Evolutionary conservation across 2,797 vertebrate genomes (phyloP).

Genomic region (Pseudocheirus occidentalis): DNA sequence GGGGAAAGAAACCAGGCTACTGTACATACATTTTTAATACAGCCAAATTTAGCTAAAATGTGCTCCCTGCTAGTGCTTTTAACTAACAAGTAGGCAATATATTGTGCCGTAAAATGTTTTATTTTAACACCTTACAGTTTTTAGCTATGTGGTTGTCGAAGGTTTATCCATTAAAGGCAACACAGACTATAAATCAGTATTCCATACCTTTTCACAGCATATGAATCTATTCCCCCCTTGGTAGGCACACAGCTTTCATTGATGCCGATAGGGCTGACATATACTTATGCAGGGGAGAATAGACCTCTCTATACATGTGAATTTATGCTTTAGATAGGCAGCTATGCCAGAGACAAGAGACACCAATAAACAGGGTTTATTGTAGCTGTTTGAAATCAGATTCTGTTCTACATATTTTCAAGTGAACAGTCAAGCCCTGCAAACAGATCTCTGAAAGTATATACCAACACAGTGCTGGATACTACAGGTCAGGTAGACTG

Average conservation of each 20-base stretch:
- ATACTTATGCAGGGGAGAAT: slow-evolving; percentile 77
- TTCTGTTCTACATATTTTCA: slow-evolving; percentile 64
- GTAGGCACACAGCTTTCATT: slow-evolving; percentile 81
- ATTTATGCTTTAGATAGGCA: slow-evolving; percentile 79
- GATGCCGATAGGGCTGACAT: slow-evolving; percentile 80
- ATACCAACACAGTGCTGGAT: slow-evolving; percentile 1
- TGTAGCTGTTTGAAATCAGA: slow-evolving; percentile 77
- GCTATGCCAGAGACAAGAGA: slow-evolving; percentile 72
- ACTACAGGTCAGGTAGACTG: not conserved
- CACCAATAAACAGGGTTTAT: slow-evolving; percentile 62
- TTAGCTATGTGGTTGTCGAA: slow-evolving; percentile 79
- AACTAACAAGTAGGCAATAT: slow-evolving; percentile 82
- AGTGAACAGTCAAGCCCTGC: slow-evolving; percentile 61
- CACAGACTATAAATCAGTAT: slow-evolving; percentile 83
- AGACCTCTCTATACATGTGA: slow-evolving; percentile 77
- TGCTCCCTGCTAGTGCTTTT: slow-evolving; percentile 81
- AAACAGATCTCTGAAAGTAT: slow-evolving; percentile 49
- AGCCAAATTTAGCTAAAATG: slow-evolving; percentile 71
- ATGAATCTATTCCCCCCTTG: slow-evolving; percentile 82
- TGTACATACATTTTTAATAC: slow-evolving; percentile 80
- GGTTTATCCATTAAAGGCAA: slow-evolving; percentile 84
- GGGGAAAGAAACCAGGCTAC: slow-evolving; percentile 58
- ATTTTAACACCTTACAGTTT: slow-evolving; percentile 82
- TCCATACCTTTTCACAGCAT: slow-evolving; percentile 79
- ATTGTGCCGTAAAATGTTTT: slow-evolving; percentile 81